Evolutionary conservation across 1,140 invertebrate genomes (phyloP), one percentile per base, ranked within the genome.

Genomic region (Neomicropteryx cornuta): DNA sequence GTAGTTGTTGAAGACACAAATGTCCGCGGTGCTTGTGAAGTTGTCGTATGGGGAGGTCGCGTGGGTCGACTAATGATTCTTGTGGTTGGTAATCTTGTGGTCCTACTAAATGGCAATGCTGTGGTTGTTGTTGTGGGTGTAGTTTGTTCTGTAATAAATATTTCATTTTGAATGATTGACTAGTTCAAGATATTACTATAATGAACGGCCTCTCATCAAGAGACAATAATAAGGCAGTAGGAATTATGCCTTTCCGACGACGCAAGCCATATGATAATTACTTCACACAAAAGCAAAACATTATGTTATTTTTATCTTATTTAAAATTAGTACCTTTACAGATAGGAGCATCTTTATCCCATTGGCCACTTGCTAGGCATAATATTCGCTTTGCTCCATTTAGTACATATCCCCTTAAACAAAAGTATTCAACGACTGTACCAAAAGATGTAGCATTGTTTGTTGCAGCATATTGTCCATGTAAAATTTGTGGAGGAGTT

Each of bases 351-450:
- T 73, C 64, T 28, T 77, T 75, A 55, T 91, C 85, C 69, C 87
- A 93, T 36, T 77, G 72, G 2, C 89, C 89, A 32, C 73, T 78
- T 11, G 77, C 66, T 33, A 84, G 62, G 50, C 90, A 94, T 19
- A 69, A 71, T 18, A 89, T 70, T 34, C 72, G 65, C 5, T 71
- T 66, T 1, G 76, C 63, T 16, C 89, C 90, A 16, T 75, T 62
- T 30, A 93, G 60, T 42, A 68, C 71, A 52, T 75, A 87, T 3
- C 81, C 80, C 13, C 71, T 66, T 4, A 75, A 68, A 51, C 90
- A 94, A 11, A 70, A 71, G 52, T 91, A 92, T 42, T 80, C 78
- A 4, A 87, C 79, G 11, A 77, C 58, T 29, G 76, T 76, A 48
- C 75, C 85, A 56, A 72, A 81, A 43, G 70, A 74, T 11, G 70